Evolutionary conservation across 2,797 vertebrate species (phyloP).

Genomic region (Prionace glauca): DNA sequence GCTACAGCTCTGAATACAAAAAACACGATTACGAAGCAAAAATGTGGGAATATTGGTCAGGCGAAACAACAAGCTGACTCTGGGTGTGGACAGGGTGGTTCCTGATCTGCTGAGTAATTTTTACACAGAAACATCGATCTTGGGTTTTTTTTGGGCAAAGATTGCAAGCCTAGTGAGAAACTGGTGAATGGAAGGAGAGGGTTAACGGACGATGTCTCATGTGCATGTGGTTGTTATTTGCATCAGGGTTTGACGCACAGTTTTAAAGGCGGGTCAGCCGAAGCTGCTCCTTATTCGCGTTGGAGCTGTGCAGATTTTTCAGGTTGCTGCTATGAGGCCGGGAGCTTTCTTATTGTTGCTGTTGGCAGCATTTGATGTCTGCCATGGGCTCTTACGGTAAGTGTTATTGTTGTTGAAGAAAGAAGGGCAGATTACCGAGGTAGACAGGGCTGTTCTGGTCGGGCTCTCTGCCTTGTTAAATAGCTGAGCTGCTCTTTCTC

Average conservation of each 20-base stretch:
- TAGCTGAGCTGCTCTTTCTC: neutral
- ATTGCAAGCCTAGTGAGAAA: neutral
- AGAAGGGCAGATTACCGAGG: neutral
- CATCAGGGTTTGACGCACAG: neutral
- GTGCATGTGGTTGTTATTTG: neutral
- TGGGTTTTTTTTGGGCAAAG: no score
- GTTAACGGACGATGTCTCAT: neutral
- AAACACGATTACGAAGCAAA: neutral
- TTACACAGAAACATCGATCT: neutral
- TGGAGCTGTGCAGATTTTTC: neutral
- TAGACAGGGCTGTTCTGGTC: neutral
- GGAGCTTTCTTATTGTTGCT: neutral
- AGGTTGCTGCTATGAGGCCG: neutral
- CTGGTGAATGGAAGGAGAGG: neutral
- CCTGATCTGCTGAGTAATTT: neutral
- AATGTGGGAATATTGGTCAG: neutral
- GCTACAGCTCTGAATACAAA: no score
- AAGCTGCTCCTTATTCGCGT: neutral
- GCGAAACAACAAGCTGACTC: neutral
- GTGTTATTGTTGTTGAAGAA: neutral
- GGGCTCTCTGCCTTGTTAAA: neutral
- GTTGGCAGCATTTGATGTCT: neutral
- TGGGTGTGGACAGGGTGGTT: neutral
- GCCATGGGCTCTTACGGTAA: neutral
- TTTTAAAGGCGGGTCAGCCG: neutral